phyloP scores from a whole-genome alignment of 2,113 vertebrate species.

The Propithecus coquereli region DNA sequence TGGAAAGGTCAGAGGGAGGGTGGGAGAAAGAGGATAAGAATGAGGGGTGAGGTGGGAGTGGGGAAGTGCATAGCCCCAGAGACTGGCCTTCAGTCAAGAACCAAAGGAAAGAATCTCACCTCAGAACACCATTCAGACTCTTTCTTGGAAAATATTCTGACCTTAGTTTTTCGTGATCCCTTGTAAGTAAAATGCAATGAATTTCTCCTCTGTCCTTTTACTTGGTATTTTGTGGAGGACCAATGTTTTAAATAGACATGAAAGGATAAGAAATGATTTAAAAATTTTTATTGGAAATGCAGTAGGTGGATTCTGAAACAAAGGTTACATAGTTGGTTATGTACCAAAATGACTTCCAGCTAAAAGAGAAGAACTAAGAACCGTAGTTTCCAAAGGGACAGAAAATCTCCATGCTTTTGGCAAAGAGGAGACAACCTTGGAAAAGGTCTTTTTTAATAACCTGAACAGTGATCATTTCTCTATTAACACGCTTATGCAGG shows the following conservation, averaged over 20 bases:
- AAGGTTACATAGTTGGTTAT: conserved; percentile 50
- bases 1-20: neutral
- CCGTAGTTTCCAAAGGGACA: neutral
- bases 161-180: neutral
- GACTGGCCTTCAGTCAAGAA: neutral
- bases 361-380: conserved; percentile 5
- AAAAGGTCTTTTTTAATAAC: neutral
- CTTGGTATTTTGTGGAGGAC: neutral
- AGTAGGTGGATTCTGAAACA: neutral
- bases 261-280: neutral
- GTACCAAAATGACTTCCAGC: conserved; percentile 30
- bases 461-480: neutral
- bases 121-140: neutral
- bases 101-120: neutral
- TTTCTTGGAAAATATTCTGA: neutral
- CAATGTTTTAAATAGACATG: neutral
- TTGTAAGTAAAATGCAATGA: neutral
- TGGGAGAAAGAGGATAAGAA: neutral
- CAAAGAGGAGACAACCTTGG: neutral
- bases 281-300: neutral
- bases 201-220: neutral
- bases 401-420: neutral
- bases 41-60: rapidly evolving
- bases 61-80: rapidly evolving
- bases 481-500: rapidly evolving